These are phyloP conservation scores for Acarapis woodi DNA, from an alignment of 1,140 invertebrate genomes.

Conservation along the genomic window DNA sequence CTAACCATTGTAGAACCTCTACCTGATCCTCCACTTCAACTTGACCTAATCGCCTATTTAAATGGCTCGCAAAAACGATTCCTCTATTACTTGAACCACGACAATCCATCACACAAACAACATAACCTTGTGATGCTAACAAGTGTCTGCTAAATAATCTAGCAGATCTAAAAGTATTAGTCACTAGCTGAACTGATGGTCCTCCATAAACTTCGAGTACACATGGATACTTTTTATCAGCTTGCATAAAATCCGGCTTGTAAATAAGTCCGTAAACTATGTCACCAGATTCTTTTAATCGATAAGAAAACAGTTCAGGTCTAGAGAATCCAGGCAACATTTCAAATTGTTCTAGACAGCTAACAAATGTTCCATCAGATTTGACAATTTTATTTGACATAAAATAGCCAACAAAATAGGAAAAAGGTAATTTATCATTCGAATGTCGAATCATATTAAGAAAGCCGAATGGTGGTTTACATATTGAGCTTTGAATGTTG, in stretches of 20 bases:
- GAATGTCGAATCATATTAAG: constrained; percentile 6
- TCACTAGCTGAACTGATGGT: constrained; percentile 85
- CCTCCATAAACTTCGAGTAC: constrained; percentile 90
- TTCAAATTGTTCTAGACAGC: constrained; percentile 5
- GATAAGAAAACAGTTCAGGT: constrained; percentile 40
- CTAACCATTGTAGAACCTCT: constrained; percentile 63
- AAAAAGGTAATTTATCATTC: neutral
- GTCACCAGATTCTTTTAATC: constrained; percentile 32
- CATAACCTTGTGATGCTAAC: constrained; percentile 79
- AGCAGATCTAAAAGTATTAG: constrained; percentile 76
- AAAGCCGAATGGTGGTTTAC: constrained; percentile 11
- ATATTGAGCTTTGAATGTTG: constrained; percentile 57
- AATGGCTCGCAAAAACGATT: constrained; percentile 58
- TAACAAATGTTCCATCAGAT: neutral
- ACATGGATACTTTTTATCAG: constrained; percentile 57
- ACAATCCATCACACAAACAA: constrained; percentile 78
- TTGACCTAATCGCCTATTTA: constrained; percentile 62
- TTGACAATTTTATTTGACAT: neutral
- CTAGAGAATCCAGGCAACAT: constrained; percentile 5
- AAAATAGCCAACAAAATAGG: neutral
- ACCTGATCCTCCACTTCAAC: constrained; percentile 71
- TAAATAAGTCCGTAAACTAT: constrained; percentile 69
- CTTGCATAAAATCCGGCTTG: constrained; percentile 44
- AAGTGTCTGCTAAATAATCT: constrained; percentile 75
- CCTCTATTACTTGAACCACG: constrained; percentile 76